A percentile compares a stretch with the other conserved stretches of the same genome.
Evolutionary conservation across 2,113 vertebrate genomes (phyloP).

Genomic region (Enhydra lutris): DNA sequence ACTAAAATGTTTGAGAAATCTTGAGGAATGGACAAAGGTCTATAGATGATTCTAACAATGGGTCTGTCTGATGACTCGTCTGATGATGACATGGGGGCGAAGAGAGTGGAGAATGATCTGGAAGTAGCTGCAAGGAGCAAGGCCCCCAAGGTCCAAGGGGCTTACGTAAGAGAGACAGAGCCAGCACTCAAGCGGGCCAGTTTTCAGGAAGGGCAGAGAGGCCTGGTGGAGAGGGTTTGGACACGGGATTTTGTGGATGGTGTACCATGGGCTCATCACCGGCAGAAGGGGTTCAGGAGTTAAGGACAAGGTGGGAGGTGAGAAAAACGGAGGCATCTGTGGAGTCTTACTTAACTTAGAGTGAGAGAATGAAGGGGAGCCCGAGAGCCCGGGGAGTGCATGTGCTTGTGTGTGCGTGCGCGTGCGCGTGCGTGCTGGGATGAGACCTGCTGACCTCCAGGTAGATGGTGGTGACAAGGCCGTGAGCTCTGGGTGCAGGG

Average conservation of each 20-base stretch:
- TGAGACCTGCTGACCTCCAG: neutral
- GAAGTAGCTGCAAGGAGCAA: neutral
- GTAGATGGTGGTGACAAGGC: neutral
- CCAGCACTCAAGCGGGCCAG: neutral
- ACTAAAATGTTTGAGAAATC: neutral
- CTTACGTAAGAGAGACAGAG: neutral
- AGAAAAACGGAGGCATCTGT: neutral
- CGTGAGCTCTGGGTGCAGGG: fast-evolving
- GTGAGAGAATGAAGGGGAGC: neutral
- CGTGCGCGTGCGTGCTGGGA: neutral
- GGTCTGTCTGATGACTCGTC: neutral
- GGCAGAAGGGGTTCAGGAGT: neutral
- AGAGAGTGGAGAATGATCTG: neutral
- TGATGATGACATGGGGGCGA: neutral
- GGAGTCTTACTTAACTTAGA: neutral
- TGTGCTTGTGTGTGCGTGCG: neutral
- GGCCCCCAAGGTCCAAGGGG: no score
- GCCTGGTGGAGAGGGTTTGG: neutral
- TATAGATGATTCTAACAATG: neutral
- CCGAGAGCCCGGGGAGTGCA: neutral
- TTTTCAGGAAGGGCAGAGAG: neutral
- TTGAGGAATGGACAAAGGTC: neutral
- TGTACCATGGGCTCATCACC: neutral
- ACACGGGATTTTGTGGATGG: fast-evolving
- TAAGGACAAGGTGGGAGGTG: neutral